A percentile compares a stretch with the other conserved stretches of the same genome.
These are phyloP conservation scores for Agrenia bidenticulata DNA, from an alignment of 2,888 invertebrate species.

Conservation along the genomic window DNA sequence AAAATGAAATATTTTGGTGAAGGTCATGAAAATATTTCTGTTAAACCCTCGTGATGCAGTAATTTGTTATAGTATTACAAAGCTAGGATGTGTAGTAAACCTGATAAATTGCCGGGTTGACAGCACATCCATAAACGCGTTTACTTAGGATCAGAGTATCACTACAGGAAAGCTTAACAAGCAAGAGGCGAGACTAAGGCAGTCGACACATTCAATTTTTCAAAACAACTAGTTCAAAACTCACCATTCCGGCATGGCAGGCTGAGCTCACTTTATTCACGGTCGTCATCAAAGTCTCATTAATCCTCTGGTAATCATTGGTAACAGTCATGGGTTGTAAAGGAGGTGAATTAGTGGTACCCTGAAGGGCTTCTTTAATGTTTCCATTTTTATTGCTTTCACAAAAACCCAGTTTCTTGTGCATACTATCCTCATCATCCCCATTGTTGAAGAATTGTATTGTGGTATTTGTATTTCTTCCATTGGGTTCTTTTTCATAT, in stretches of 20 bases:
- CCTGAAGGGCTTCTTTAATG: background rate
- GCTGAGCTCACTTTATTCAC: slow-evolving; percentile 17
- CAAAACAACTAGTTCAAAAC: slow-evolving; percentile 13
- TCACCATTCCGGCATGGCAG: background rate
- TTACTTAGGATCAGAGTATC: background rate
- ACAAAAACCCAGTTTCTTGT: background rate
- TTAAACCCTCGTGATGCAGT: no score
- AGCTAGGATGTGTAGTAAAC: no score
- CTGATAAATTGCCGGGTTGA: slow-evolving; percentile 11
- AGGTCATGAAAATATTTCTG: no score
- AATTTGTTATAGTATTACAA: no score
- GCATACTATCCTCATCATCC: background rate
- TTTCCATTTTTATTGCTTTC: slow-evolving; percentile 8
- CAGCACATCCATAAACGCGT: slow-evolving; percentile 12
- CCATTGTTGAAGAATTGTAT: background rate
- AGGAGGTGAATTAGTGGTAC: background rate
- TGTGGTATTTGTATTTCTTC: background rate
- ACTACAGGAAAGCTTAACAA: background rate
- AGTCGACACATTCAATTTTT: slow-evolving; percentile 18
- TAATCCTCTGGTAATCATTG: slow-evolving; percentile 48
- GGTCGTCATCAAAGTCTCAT: slow-evolving; percentile 44
- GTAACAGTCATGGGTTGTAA: slow-evolving; percentile 18
- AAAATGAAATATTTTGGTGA: no score
- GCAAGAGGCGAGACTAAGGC: background rate
- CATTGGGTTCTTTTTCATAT: background rate